phyloP scores from a whole-genome alignment of 30 jellyfish, hydroid and myxozoan species.

The Cassiopea andromeda region DNA sequence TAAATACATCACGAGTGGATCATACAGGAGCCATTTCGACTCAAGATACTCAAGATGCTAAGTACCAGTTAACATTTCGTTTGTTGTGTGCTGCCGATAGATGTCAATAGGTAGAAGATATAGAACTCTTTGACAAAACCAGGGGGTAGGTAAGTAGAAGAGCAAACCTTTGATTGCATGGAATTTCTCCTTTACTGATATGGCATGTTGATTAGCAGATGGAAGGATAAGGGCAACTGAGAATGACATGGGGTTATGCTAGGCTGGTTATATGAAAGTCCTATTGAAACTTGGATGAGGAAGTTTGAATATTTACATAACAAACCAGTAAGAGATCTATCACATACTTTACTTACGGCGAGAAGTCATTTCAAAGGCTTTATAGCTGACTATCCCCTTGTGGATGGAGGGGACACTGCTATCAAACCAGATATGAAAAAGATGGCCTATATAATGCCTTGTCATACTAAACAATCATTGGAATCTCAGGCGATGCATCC shows the following conservation, averaged over 20 bases:
- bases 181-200: constrained; percentile 15
- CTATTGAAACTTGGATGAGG: no score
- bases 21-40: not conserved
- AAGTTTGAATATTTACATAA: no score
- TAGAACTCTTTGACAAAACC: constrained; percentile 18
- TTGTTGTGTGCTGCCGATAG: constrained; percentile 21
- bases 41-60: not conserved
- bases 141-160: constrained; percentile 10
- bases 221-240: not conserved
- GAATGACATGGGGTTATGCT: not conserved
- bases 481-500: no score
- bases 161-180: not conserved
- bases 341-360: no score
- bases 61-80: not conserved
- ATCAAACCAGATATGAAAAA: no score
- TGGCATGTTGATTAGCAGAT: constrained; percentile 10
- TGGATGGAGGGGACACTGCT: no score
- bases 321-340: no score
- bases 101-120: constrained; percentile 18
- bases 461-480: no score
- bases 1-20: constrained; percentile 52
- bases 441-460: no score
- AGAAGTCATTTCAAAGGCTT: no score
- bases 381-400: no score
- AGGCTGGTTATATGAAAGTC: not conserved